phyloP scores from a whole-genome alignment of 1,140 invertebrate species.

The Campoletis sonorensis region DNA sequence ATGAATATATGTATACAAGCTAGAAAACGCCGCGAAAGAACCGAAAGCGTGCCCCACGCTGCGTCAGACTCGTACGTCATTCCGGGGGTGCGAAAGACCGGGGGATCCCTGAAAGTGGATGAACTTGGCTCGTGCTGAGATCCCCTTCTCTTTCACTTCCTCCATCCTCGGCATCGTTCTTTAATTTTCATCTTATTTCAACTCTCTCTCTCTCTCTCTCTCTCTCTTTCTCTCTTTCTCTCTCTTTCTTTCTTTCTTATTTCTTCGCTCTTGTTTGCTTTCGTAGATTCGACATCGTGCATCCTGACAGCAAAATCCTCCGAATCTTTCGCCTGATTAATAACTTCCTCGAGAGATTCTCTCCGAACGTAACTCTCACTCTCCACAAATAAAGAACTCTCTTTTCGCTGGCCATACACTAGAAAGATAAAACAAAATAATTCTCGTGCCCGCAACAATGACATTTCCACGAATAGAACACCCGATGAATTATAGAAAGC shows the following conservation, averaged over 20 bases:
- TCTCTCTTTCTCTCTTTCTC: background rate
- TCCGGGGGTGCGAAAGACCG: slow-evolving; percentile 63
- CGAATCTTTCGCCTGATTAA: slow-evolving; percentile 21
- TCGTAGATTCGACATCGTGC: background rate
- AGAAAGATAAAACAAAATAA: background rate
- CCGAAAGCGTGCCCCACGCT: slow-evolving; percentile 62
- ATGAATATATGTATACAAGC: background rate
- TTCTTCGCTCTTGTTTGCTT: background rate
- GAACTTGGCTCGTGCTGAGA: slow-evolving; percentile 39
- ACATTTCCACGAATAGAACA: background rate
- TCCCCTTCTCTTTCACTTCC: slow-evolving; percentile 4
- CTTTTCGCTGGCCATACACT: background rate
- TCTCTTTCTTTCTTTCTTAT: background rate
- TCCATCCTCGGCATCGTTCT: slow-evolving; percentile 30
- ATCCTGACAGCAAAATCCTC: slow-evolving; percentile 7
- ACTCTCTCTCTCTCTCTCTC: background rate
- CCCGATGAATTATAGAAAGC: background rate
- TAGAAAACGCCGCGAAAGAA: slow-evolving; percentile 35
- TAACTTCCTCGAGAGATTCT: slow-evolving; percentile 39
- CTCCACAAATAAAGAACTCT: background rate
- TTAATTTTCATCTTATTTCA: slow-evolving; percentile 39
- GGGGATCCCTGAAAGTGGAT: slow-evolving; percentile 46
- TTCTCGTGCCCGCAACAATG: background rate
- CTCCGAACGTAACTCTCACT: slow-evolving; percentile 3
- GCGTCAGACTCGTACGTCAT: slow-evolving; percentile 73